Percentiles rank a stretch among this genome's conserved stretches.
Conservation (phyloP, 2,113 vertebrate species). For the Myodes glareolus region DNA sequence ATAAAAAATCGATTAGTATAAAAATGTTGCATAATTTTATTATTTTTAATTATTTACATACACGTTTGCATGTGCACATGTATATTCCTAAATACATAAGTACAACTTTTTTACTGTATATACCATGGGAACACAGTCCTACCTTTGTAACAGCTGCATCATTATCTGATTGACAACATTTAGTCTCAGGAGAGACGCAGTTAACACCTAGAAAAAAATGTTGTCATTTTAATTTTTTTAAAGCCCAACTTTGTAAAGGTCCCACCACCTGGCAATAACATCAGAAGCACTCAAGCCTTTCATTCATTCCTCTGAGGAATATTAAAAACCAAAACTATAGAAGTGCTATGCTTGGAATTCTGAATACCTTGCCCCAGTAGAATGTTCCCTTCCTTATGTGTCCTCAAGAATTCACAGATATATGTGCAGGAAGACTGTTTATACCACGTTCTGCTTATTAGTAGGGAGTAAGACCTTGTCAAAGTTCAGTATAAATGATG, state of each 20-base stretch:
- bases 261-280: too few species aligned
- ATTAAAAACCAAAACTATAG: not conserved
- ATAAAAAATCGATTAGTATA: too few species aligned
- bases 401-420: not conserved
- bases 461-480: too few species aligned
- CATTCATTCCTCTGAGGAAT: not conserved
- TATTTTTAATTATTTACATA: not conserved
- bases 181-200: not conserved
- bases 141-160: not conserved
- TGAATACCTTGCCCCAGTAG: not conserved
- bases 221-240: not conserved
- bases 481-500: not conserved
- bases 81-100: not conserved
- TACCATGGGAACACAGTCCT: not conserved
- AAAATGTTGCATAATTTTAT: not conserved
- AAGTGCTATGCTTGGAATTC: not conserved
- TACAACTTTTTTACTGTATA: not conserved
- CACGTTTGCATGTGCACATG: too few species aligned
- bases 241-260: not conserved
- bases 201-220: not conserved
- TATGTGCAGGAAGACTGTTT: accelerated
- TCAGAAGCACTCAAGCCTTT: not conserved
- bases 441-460: not conserved
- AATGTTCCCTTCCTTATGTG: accelerated
- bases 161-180: not conserved